phyloP scores from a whole-genome alignment of 2,113 vertebrate species.

The Diadophis punctatus region DNA sequence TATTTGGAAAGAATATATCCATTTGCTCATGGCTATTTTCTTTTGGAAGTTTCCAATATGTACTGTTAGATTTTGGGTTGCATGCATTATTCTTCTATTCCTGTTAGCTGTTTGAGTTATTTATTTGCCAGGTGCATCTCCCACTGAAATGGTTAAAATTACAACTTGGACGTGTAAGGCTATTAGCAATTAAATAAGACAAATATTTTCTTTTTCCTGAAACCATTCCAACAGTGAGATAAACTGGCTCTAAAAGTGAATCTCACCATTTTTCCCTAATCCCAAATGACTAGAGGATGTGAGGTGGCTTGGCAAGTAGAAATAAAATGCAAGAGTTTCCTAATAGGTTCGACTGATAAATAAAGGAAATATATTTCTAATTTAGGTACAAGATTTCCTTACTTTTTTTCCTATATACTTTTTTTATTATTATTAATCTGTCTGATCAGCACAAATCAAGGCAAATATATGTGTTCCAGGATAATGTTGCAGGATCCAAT shows the following conservation, averaged over 20 bases:
- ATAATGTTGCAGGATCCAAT: neutral
- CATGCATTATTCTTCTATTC: slow-evolving; percentile 6
- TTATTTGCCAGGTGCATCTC: slow-evolving; percentile 34
- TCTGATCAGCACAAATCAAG: slow-evolving; percentile 23
- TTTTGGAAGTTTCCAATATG: slow-evolving; percentile 20
- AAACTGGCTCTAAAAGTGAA: slow-evolving; percentile 43
- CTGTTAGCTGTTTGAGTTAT: slow-evolving; percentile 9
- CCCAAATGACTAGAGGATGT: slow-evolving; percentile 38
- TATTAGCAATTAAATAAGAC: slow-evolving; percentile 57
- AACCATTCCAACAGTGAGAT: slow-evolving; percentile 46
- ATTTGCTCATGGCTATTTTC: slow-evolving; percentile 40
- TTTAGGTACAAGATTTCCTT: slow-evolving; percentile 52
- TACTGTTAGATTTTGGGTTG: neutral
- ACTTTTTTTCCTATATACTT: slow-evolving; percentile 52
- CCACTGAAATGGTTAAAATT: slow-evolving; percentile 37
- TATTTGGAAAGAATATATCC: slow-evolving; percentile 5
- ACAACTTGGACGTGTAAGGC: slow-evolving; percentile 44
- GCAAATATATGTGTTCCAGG: neutral
- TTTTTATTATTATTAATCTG: slow-evolving; percentile 50
- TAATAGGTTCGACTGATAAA: slow-evolving; percentile 47
- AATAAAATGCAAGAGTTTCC: slow-evolving; percentile 43
- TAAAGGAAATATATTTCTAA: slow-evolving; percentile 56
- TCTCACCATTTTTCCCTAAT: slow-evolving; percentile 30
- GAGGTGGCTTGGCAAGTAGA: slow-evolving; percentile 50
- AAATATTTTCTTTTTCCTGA: slow-evolving; percentile 50